phyloP scores from a whole-genome alignment of 2,888 invertebrate species.

The Synergus itoensis region DNA sequence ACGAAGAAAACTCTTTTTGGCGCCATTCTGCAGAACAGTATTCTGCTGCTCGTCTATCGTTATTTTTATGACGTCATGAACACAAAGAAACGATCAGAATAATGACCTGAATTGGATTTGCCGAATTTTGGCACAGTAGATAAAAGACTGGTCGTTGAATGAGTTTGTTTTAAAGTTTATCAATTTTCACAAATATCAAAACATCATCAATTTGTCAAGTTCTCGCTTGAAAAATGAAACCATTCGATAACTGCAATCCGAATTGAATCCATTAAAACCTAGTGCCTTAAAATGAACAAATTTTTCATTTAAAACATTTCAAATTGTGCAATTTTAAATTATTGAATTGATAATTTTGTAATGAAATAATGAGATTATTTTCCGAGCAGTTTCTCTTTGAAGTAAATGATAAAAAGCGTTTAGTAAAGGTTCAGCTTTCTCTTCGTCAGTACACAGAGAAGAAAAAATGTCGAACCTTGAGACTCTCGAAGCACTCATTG shows the following conservation, averaged over 20 bases:
- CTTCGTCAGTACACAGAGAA: conserved; percentile 35
- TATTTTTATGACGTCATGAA: conserved; percentile 25
- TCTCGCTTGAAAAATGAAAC: too few relatives aligned
- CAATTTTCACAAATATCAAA: background rate
- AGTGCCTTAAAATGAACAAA: too few relatives aligned
- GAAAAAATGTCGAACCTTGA: conserved; percentile 58
- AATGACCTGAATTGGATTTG: conserved; percentile 16
- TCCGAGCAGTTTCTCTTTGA: background rate
- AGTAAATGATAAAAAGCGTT: conserved; percentile 2
- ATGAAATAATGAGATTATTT: background rate
- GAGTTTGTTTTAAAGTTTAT: conserved; percentile 13
- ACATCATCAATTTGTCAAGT: too few relatives aligned
- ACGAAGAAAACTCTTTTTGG: conserved; percentile 7
- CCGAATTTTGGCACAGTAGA: background rate
- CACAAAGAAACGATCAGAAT: conserved; percentile 14
- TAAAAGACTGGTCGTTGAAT: background rate
- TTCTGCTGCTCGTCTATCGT: background rate
- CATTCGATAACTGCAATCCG: too few relatives aligned
- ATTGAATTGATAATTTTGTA: too few relatives aligned
- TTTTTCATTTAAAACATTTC: too few relatives aligned
- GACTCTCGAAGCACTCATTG: conserved; percentile 50
- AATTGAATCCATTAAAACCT: too few relatives aligned
- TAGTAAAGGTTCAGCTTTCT: conserved; percentile 4
- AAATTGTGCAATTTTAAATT: too few relatives aligned
- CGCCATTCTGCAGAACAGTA: background rate